Evolutionary conservation across 2,113 vertebrate genomes (phyloP), one percentile per base, ranked within the genome.

Genomic region (Todiramphus chloris): DNA sequence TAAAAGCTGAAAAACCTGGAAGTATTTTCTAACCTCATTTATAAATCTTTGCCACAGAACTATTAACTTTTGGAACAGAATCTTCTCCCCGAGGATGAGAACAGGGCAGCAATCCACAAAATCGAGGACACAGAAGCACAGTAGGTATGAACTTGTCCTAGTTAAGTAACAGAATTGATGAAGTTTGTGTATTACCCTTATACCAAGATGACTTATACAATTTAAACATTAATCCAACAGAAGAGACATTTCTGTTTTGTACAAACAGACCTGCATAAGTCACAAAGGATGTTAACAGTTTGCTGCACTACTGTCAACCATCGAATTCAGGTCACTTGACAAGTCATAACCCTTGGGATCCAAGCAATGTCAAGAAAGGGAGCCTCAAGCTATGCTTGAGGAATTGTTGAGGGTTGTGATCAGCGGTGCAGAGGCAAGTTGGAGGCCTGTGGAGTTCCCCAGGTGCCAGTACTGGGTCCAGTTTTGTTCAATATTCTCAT

Each of bases 61-160:
- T 81, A 77, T 82, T 91, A 94, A 85, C 75, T 96, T 97, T 33
- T 76, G 50, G 93, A 96, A 85, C 24, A 89, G 67, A 90, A 39
- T 56, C 48, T 83, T 93, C 39, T 93, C 91, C 84, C 93, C 66
- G 66, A 87, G 91, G 81, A 93, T 58, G n/a, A 87, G 56, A 91
- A 79, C 21, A 85, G 58, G 62, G 50, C 74, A 87, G 62, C 31
- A 83, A 44, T 79, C 28, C 67, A 91, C 67, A 87, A 95, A 93
- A 96, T 94, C 74, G 76, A 83, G 91, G 89, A 87, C 91, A 83
- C 14, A 58, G 30, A 81, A 87, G 58, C 67, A 93, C 67, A 75
- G 23, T 27, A 60, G 41, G 14, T 58, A 89, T 44, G 69, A 93
- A 79, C 50, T 79, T 73, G 93, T 75, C 91, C 96, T 87, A 87